Evolutionary conservation across 2,113 vertebrate species (phyloP).

Genomic region (Gadus macrocephalus): DNA sequence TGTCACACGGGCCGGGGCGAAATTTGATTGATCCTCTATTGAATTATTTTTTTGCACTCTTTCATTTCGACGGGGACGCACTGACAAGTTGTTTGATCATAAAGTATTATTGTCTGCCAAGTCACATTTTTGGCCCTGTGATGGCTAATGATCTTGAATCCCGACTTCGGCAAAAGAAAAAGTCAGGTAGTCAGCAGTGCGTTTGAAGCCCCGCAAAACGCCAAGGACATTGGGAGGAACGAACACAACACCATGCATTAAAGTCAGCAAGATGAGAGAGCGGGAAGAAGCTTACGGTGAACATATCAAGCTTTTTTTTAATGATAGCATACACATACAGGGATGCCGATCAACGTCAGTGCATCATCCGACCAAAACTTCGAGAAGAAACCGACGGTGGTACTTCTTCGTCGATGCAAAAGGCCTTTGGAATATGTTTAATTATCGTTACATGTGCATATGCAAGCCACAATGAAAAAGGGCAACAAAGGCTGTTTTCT

Average conservation of each 20-base stretch:
- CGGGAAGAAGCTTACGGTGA: conserved; percentile 39
- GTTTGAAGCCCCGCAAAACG: conserved; percentile 69
- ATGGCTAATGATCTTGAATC: conserved; percentile 79
- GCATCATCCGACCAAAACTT: conserved; percentile 45
- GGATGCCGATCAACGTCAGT: conserved; percentile 52
- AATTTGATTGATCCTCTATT: conserved; percentile 83
- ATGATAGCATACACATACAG: conserved; percentile 48
- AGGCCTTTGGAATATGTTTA: conserved; percentile 11
- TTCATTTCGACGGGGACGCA: conserved; percentile 75
- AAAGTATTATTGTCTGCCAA: conserved; percentile 79
- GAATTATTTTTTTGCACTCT: conserved; percentile 79
- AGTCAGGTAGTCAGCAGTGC: conserved; percentile 78
- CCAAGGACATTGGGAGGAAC: conserved; percentile 71
- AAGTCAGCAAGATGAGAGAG: conserved; percentile 64
- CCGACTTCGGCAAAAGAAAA: conserved; percentile 66
- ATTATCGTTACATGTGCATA: conserved; percentile 44
- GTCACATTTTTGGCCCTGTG: conserved; percentile 72
- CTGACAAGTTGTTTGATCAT: conserved; percentile 83
- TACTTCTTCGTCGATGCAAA: conserved; percentile 27
- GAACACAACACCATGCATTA: conserved; percentile 67
- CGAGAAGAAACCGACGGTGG: conserved; percentile 18
- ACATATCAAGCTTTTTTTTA: conserved; percentile 56
- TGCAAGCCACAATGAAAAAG: conserved; percentile 44
- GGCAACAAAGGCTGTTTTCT: conserved; percentile 49
- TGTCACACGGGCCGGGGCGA: conserved; percentile 68